Base-by-base conservation (phyloP, 1,140 invertebrate species). In the Cherax destructor region DNA sequence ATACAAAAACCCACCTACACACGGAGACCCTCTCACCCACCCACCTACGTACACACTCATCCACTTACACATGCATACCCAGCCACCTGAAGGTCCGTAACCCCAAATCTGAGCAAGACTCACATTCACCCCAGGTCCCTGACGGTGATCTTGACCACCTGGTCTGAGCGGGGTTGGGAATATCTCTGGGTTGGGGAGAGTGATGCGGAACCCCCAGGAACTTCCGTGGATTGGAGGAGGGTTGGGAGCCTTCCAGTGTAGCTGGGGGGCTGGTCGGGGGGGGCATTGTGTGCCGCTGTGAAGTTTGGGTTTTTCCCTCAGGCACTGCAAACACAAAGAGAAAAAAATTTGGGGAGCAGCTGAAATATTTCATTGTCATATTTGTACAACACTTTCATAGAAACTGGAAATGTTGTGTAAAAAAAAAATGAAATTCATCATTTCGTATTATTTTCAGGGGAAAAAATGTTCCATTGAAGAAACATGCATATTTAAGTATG, bases 121-220 rank as follows among this genome's bases (percentile, higher is more conserved):
- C 61, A 92, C 91, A 52, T 83, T 91, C 52, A 90, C 78, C 0
- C 49, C 78, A 0, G 89, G 24, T 92, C 86, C 76, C 52, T 88
- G 69, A 93, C 77, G 49, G 79, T 92, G 30, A 93, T 83, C 9
- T 86, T 84, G 30, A 92, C 76, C 11, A 81, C 80, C 21, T 92
- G 69, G 79, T 93, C 92, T 1, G 61, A 21, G 16, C 84, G 90
- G 85, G 81, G 85, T 76, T 76, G 69, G 88, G 84, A 0, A 91
- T 85, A 18, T 93, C 86, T 30, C 88, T 78, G 0, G 91, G 96
- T 88, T 96, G 94, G n/a, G n/a, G 94, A 96, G 97, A 72, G 96
- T 95, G 85, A 97, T 96, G 91, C 96, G 95, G 94, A 97, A 87
- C 97, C n/a, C n/a, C 97, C 13, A 97, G 95, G 94, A 97, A 97